These are phyloP conservation scores for Oceanodroma tethys DNA, from an alignment of 2,113 vertebrate species.

Conservation along the genomic window DNA sequence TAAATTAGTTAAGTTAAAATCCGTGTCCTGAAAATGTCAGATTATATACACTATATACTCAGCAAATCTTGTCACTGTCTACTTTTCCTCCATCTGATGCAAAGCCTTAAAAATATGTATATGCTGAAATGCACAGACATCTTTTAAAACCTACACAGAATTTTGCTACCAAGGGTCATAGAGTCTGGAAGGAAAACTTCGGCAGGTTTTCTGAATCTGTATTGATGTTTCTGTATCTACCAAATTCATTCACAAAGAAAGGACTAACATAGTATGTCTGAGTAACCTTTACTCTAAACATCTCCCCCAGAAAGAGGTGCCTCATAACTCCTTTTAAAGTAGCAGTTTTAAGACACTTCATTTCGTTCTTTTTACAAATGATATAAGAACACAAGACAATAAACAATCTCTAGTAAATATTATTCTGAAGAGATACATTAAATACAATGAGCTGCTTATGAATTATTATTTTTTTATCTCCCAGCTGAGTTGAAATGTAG, in stretches of 20 bases:
- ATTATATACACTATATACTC: neutral
- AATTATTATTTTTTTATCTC: neutral
- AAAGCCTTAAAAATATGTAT: slow-evolving; percentile 22
- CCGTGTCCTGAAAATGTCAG: slow-evolving; percentile 48
- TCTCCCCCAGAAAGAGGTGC: neutral
- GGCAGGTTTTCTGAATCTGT: neutral
- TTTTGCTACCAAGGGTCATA: neutral
- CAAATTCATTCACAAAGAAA: neutral
- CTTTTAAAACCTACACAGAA: neutral
- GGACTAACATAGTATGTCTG: neutral
- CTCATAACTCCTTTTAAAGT: neutral
- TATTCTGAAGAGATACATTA: neutral
- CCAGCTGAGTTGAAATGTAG: neutral
- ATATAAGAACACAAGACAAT: neutral
- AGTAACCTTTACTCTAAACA: neutral
- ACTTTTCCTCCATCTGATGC: slow-evolving; percentile 33
- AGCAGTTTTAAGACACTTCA: neutral
- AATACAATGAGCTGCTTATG: neutral
- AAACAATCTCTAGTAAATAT: neutral
- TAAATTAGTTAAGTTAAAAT: slow-evolving; percentile 51
- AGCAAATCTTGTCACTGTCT: slow-evolving; percentile 49
- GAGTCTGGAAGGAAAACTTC: neutral
- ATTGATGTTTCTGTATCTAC: neutral
- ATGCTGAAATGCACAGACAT: neutral
- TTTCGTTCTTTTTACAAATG: neutral